Evolutionary conservation across 1,140 invertebrate species (phyloP).

Genomic region (Atta colombica): DNA sequence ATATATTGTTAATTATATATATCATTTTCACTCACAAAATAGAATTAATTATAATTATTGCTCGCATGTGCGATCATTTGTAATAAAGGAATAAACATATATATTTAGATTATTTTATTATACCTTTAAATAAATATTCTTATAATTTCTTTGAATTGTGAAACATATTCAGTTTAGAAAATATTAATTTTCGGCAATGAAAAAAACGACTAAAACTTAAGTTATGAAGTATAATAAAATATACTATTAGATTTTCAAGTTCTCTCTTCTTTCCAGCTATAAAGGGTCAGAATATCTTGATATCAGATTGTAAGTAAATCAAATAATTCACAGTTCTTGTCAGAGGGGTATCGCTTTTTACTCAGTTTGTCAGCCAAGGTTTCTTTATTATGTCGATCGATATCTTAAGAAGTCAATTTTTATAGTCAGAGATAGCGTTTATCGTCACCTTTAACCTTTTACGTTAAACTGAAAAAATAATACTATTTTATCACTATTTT

Average conservation of each 20-base stretch:
- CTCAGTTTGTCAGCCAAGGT: constrained; percentile 26
- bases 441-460: constrained; percentile 32
- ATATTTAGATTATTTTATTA: constrained; percentile 35
- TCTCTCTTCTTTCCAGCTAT: not conserved
- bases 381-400: constrained; percentile 49
- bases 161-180: not conserved
- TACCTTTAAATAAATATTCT: not conserved
- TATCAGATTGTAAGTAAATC: constrained; percentile 51
- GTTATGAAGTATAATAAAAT: not conserved
- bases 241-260: not conserved
- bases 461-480: constrained; percentile 39
- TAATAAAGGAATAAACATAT: constrained; percentile 70
- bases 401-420: constrained; percentile 44
- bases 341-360: constrained; percentile 39
- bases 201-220: not conserved
- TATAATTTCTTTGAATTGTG: not conserved
- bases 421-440: constrained; percentile 16
- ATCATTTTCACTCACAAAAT: constrained; percentile 67
- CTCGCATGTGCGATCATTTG: constrained; percentile 57
- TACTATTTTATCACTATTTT: not conserved
- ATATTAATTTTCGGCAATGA: not conserved
- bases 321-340: constrained; percentile 73
- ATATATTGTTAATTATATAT: constrained; percentile 52
- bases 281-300: not conserved
- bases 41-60: constrained; percentile 70